Conservation (phyloP, 2,797 vertebrate genomes). For the Protonibea diacanthus region DNA sequence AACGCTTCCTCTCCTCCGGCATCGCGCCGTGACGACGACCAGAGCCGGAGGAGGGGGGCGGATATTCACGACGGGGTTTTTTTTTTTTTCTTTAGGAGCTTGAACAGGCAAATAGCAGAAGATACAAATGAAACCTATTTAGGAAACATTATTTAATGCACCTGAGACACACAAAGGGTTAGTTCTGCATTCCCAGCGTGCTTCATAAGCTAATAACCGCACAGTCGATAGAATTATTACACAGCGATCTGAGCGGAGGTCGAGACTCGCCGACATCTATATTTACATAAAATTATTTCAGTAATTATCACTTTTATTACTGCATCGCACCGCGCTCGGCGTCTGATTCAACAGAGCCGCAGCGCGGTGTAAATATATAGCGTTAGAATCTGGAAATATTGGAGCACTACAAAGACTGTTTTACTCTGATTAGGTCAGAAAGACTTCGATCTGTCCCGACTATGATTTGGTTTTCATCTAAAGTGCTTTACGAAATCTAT, state of each 20-base stretch:
- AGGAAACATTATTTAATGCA: slow-evolving; percentile 52
- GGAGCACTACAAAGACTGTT: slow-evolving; percentile 16
- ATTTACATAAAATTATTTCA: slow-evolving; percentile 55
- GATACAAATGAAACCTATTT: slow-evolving; percentile 72
- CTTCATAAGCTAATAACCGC: slow-evolving; percentile 27
- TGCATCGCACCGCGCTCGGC: slow-evolving; percentile 5
- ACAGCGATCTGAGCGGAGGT: slow-evolving; percentile 30
- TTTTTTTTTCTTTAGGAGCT: slow-evolving; percentile 36
- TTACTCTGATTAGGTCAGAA: slow-evolving; percentile 18
- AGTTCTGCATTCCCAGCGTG: slow-evolving; percentile 42
- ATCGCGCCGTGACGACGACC: neutral
- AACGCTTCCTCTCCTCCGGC: slow-evolving; percentile 37
- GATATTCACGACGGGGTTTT: slow-evolving; percentile 13
- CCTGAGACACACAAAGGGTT: slow-evolving; percentile 45
- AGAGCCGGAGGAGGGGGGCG: slow-evolving; percentile 29
- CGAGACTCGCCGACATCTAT: slow-evolving; percentile 18
- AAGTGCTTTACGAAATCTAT: slow-evolving; percentile 74
- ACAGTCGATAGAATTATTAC: slow-evolving; percentile 32
- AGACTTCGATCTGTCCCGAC: slow-evolving; percentile 24
- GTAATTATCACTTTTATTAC: slow-evolving; percentile 17
- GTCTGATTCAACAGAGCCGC: slow-evolving; percentile 34
- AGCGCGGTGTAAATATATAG: slow-evolving; percentile 12
- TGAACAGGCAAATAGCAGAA: slow-evolving; percentile 70
- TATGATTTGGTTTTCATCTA: slow-evolving; percentile 74
- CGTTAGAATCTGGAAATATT: slow-evolving; percentile 1